A percentile compares a stretch with the other conserved stretches of the same genome.
Evolutionary conservation across 2,888 invertebrate genomes (phyloP).

Genomic region (Axea sp.): DNA sequence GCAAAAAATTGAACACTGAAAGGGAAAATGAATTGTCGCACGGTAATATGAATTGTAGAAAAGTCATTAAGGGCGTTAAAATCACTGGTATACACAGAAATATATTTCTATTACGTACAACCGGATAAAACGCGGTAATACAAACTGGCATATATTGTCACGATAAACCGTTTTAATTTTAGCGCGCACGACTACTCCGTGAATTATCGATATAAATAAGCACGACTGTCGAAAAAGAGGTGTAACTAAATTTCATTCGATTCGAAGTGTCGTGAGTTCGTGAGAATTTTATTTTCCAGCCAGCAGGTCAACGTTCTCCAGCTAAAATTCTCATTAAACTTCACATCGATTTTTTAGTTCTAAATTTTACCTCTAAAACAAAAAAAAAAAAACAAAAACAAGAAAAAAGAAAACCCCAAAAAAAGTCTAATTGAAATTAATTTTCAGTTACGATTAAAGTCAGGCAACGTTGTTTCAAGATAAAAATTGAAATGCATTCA

Average conservation of each 20-base stretch:
- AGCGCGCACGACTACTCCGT: constrained; percentile 14
- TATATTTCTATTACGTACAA: constrained; percentile 25
- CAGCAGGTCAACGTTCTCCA: constrained; percentile 6
- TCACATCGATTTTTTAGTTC: background rate
- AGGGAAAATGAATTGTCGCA: too few species aligned
- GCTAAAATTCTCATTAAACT: background rate
- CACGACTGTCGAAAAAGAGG: constrained; percentile 29
- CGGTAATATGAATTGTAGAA: too few species aligned
- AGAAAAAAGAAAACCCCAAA: too few species aligned
- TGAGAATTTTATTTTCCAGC: constrained; percentile 37
- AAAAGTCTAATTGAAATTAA: background rate
- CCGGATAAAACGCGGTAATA: constrained; percentile 25
- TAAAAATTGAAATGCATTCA: background rate
- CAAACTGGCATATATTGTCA: constrained; percentile 16
- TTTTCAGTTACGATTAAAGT: background rate
- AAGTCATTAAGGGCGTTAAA: too few species aligned
- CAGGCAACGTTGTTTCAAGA: too few species aligned
- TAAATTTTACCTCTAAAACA: too few species aligned
- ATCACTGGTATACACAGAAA: too few species aligned
- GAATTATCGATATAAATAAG: constrained; percentile 41
- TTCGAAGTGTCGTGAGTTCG: constrained; percentile 10
- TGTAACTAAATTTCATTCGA: constrained; percentile 33
- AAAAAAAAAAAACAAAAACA: too few species aligned
- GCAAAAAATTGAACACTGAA: too few species aligned
- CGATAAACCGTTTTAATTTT: constrained; percentile 39